Conservation (phyloP, 1,140 invertebrate genomes). For the Whitmania pigra region DNA sequence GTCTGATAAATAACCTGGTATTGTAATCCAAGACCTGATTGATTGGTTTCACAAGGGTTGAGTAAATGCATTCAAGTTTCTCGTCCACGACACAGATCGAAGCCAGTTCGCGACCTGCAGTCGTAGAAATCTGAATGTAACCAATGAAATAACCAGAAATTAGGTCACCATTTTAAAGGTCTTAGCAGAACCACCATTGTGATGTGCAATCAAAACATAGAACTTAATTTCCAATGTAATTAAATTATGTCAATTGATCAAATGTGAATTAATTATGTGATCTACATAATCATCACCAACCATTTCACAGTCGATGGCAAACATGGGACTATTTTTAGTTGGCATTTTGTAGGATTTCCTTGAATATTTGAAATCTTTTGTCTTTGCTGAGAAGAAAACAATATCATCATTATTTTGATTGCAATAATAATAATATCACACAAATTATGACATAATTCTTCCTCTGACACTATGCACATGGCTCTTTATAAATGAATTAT, state of each 20-base stretch:
- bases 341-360: slow-evolving; percentile 1
- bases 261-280: too few species aligned
- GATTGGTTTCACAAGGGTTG: not conserved
- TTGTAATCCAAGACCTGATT: not conserved
- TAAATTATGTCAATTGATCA: too few species aligned
- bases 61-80: not conserved
- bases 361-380: not conserved
- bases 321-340: not conserved
- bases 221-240: too few species aligned
- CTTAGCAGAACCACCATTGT: too few species aligned
- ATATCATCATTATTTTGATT: not conserved
- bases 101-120: not conserved
- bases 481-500: too few species aligned
- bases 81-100: not conserved
- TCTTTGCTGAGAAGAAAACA: not conserved
- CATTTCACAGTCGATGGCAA: slow-evolving; percentile 9
- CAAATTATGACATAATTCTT: not conserved
- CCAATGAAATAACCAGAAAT: too few species aligned
- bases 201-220: too few species aligned
- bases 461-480: too few species aligned
- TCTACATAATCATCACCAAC: not conserved
- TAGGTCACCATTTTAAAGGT: too few species aligned
- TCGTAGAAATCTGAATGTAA: too few species aligned
- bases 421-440: not conserved
- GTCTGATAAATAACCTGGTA: not conserved